Percentiles rank a stretch among this genome's conserved stretches.
phyloP scores from a whole-genome alignment of 1,140 invertebrate species.

The Drosophila lini region DNA sequence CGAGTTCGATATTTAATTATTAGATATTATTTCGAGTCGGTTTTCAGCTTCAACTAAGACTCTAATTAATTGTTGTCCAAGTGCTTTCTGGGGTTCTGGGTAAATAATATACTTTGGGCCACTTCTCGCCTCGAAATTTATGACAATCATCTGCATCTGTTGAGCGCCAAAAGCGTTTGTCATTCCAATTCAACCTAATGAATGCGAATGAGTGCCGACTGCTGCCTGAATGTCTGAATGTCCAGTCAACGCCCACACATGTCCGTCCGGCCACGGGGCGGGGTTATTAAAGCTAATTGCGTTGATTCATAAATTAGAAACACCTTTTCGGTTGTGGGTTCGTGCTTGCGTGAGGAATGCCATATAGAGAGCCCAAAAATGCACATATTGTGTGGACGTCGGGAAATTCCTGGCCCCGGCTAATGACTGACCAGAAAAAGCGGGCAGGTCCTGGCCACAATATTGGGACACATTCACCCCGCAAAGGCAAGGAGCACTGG shows the following conservation, averaged over 20 bases:
- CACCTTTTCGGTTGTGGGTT: conserved; percentile 71
- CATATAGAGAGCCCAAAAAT: neutral
- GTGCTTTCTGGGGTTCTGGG: neutral
- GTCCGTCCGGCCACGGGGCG: conserved; percentile 23
- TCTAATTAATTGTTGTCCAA: neutral
- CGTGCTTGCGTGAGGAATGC: conserved; percentile 49
- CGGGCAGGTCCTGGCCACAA: neutral
- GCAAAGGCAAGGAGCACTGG: neutral
- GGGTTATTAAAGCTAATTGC: conserved; percentile 74
- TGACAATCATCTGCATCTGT: conserved; percentile 50
- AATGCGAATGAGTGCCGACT: conserved; percentile 59
- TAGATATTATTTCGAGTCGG: neutral
- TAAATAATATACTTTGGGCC: neutral
- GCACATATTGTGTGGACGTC: neutral
- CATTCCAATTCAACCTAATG: conserved; percentile 43
- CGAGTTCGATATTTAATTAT: neutral
- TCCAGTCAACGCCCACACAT: conserved; percentile 15
- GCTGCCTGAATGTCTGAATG: neutral
- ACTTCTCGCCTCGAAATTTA: conserved; percentile 16
- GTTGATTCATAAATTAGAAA: conserved; percentile 79
- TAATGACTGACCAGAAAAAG: conserved; percentile 19
- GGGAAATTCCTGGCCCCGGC: neutral
- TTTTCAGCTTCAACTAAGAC: neutral
- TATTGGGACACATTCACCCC: conserved; percentile 4
- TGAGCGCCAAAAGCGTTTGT: conserved; percentile 39